Percentiles rank a stretch among this genome's conserved stretches.
phyloP scores from a whole-genome alignment of 2,113 vertebrate genomes.

The Thinocorus orbignyianus region DNA sequence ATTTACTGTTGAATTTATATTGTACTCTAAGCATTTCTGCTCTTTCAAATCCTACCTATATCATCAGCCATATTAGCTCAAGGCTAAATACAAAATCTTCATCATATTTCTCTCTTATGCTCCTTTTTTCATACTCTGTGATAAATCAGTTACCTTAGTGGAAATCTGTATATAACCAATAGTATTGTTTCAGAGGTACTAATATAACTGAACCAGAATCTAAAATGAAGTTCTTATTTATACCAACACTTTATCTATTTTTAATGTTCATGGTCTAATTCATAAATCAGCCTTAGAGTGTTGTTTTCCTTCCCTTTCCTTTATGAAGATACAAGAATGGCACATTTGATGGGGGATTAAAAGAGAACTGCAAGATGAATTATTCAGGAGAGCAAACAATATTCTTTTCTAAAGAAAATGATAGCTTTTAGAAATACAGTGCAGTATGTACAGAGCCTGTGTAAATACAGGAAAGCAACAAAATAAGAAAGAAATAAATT shows the following conservation, averaged over 20 bases:
- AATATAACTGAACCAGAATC: neutral
- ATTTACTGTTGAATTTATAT: neutral
- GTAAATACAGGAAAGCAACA: neutral
- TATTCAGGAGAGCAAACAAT: conserved; percentile 50
- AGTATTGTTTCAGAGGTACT: neutral
- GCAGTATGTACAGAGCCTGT: neutral
- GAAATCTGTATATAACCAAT: neutral
- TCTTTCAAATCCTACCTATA: neutral
- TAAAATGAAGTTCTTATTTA: neutral
- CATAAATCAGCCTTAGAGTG: conserved; percentile 11
- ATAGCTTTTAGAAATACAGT: conserved; percentile 10
- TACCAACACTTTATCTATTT: conserved; percentile 10
- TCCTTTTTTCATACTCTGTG: neutral
- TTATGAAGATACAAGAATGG: neutral
- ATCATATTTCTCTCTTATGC: neutral
- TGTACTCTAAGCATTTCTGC: neutral
- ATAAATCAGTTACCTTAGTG: neutral
- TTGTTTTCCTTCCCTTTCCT: neutral
- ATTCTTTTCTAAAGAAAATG: conserved; percentile 24
- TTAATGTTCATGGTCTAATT: conserved; percentile 52
- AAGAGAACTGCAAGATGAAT: conserved; percentile 39
- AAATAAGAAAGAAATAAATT: neutral
- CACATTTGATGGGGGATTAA: conserved; percentile 36
- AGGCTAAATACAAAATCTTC: neutral
- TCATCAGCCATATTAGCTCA: neutral